These are phyloP conservation scores for Dynastes tityus DNA, from an alignment of 2,888 invertebrate genomes.

Conservation along the genomic window DNA sequence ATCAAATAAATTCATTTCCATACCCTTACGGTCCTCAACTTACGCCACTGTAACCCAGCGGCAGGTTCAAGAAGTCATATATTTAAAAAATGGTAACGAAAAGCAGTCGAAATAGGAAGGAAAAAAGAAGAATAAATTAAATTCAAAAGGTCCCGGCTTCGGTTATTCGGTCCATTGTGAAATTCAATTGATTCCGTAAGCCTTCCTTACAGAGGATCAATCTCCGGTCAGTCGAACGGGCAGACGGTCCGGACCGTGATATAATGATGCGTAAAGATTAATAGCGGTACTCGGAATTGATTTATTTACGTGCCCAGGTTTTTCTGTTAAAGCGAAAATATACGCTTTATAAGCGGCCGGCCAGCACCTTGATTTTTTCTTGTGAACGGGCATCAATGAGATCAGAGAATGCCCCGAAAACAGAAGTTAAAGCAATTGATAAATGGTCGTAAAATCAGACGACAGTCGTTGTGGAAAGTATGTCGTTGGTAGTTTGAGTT, in stretches of 20 bases:
- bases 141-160: slow-evolving; percentile 42
- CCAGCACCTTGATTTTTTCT: slow-evolving; percentile 17
- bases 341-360: slow-evolving; percentile 12
- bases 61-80: slow-evolving; percentile 20
- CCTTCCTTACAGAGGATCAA: slow-evolving; percentile 24
- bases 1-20: not conserved
- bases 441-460: not conserved
- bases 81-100: slow-evolving; percentile 35
- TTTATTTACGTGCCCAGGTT: slow-evolving; percentile 39
- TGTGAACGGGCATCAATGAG: slow-evolving; percentile 14
- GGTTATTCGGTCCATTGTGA: slow-evolving; percentile 49
- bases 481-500: slow-evolving; percentile 2
- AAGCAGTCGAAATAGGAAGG: slow-evolving; percentile 9
- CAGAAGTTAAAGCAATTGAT: not conserved
- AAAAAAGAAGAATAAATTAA: slow-evolving; percentile 33
- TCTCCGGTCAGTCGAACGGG: slow-evolving; percentile 7
- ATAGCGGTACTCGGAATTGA: slow-evolving; percentile 45
- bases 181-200: slow-evolving; percentile 46
- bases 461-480: not conserved
- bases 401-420: slow-evolving; percentile 5
- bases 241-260: not conserved
- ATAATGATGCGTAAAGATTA: slow-evolving; percentile 47
- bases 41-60: slow-evolving; percentile 25
- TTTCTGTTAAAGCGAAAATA: slow-evolving; percentile 27
- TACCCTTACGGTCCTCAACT: not conserved